A percentile compares a stretch with the other conserved stretches of the same genome.
Conservation (phyloP, 2,113 vertebrate species). For the Chrysochloris asiatica region DNA sequence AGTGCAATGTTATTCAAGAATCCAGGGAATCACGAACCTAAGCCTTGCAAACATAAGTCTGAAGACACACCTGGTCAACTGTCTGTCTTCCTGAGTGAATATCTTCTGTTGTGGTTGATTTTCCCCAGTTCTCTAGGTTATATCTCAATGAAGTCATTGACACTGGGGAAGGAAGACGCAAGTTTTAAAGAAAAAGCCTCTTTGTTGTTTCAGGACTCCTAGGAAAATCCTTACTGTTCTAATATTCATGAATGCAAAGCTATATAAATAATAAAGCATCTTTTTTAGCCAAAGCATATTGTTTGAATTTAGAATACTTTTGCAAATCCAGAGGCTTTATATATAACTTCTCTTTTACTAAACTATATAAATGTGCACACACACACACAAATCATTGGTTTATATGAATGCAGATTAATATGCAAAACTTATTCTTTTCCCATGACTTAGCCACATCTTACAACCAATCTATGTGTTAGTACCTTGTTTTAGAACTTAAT, state of each 20-base stretch:
- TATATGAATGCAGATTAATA: neutral
- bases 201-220: too few relatives aligned
- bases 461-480: neutral
- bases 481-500: neutral
- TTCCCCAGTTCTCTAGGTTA: neutral
- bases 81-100: neutral
- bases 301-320: neutral
- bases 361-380: neutral
- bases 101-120: too few relatives aligned
- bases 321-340: neutral
- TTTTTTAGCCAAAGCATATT: neutral
- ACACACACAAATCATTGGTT: neutral
- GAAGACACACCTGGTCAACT: neutral
- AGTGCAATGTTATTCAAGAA: neutral
- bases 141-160: neutral
- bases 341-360: neutral
- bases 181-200: neutral
- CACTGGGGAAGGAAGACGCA: neutral
- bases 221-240: neutral
- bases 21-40: neutral
- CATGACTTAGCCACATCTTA: neutral
- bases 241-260: neutral
- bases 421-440: neutral
- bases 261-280: neutral
- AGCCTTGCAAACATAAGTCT: conserved; percentile 12